These are phyloP conservation scores for Acanthopleura granulata DNA, from an alignment of 2,888 invertebrate genomes.

Conservation along the genomic window DNA sequence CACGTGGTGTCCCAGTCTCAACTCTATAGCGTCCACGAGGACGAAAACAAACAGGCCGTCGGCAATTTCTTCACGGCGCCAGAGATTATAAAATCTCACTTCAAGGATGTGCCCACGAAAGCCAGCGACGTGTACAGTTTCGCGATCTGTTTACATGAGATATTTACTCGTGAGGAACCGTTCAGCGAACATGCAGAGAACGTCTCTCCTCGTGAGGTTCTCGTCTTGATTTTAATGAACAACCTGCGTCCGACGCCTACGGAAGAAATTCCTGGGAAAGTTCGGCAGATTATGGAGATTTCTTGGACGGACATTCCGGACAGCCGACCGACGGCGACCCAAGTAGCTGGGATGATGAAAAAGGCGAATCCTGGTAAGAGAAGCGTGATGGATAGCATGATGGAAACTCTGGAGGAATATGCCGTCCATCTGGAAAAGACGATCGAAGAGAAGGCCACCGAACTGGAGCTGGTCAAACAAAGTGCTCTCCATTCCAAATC, in stretches of 20 bases:
- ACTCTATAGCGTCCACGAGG: slow-evolving; percentile 18
- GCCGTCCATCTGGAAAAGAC: slow-evolving; percentile 47
- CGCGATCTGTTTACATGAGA: slow-evolving; percentile 43
- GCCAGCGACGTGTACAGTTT: slow-evolving; percentile 44
- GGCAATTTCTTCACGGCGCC: slow-evolving; percentile 39
- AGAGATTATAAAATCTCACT: slow-evolving; percentile 30
- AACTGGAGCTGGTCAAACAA: slow-evolving; percentile 33
- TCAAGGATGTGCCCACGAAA: slow-evolving; percentile 22
- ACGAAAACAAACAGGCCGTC: slow-evolving; percentile 29
- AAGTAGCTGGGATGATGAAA: slow-evolving; percentile 11
- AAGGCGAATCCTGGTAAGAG: slow-evolving; percentile 30
- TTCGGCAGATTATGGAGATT: slow-evolving; percentile 28
- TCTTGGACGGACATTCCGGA: slow-evolving; percentile 32
- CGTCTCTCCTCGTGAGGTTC: slow-evolving; percentile 30
- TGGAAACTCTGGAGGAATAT: slow-evolving; percentile 48
- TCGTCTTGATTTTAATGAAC: slow-evolving; percentile 23
- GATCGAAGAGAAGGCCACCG: slow-evolving; percentile 35
- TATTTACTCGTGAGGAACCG: slow-evolving; percentile 45
- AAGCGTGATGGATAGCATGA: slow-evolving; percentile 51
- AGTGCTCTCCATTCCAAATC: slow-evolving; percentile 42
- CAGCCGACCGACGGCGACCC: slow-evolving; percentile 20
- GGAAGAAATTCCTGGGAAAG: slow-evolving; percentile 26
- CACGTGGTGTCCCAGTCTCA: slow-evolving; percentile 32
- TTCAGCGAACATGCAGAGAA: slow-evolving; percentile 30
- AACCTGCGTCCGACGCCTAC: slow-evolving; percentile 25